Evolutionary conservation across 2,797 vertebrate genomes (phyloP).

Genomic region (Sorex maritimensis): DNA sequence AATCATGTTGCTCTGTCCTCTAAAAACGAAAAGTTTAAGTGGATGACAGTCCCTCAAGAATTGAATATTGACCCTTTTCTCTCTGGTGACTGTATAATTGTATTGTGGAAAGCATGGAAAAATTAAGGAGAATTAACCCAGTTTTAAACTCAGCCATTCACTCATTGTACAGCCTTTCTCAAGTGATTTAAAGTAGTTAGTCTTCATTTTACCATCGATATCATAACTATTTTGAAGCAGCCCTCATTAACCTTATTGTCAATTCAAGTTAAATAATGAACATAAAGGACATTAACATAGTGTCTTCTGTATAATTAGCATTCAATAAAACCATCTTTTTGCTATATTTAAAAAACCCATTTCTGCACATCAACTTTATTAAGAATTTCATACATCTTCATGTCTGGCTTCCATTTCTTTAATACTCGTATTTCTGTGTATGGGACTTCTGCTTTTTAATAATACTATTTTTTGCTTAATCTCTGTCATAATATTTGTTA

Average conservation of each 20-base stretch:
- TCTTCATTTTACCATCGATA: neutral
- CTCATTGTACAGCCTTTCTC: neutral
- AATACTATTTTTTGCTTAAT: neutral
- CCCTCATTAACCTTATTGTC: neutral
- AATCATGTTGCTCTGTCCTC: neutral
- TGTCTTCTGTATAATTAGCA: neutral
- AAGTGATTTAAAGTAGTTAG: slow-evolving; percentile 13
- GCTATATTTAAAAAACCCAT: neutral
- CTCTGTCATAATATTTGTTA: neutral
- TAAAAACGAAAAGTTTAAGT: neutral
- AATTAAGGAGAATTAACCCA: neutral
- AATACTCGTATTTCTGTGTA: neutral
- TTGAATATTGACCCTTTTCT: neutral
- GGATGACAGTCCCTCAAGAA: neutral
- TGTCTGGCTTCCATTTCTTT: neutral
- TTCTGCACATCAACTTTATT: neutral
- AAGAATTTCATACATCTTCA: neutral
- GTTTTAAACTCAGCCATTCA: neutral
- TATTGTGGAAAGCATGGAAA: neutral
- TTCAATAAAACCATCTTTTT: neutral
- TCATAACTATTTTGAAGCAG: neutral
- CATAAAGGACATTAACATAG: neutral
- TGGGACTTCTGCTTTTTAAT: neutral
- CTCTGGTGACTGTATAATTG: neutral
- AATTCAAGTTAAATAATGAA: slow-evolving; percentile 26